Conservation (phyloP, 1,140 invertebrate genomes). For the Tribolium castaneum region DNA sequence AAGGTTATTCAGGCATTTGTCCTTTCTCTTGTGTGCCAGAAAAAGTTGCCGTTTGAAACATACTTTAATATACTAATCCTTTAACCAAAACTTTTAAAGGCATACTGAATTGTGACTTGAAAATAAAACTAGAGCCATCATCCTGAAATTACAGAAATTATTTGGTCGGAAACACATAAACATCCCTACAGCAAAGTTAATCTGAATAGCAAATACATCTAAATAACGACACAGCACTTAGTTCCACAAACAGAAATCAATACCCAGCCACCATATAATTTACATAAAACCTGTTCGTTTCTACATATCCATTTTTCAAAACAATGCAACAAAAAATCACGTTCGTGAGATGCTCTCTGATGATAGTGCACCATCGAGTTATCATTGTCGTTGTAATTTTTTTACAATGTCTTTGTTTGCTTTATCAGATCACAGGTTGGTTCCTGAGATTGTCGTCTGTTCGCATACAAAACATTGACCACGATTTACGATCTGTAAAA, state of each 20-base stretch:
- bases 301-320: constrained; percentile 5
- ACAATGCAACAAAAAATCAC: neutral
- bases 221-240: constrained; percentile 34
- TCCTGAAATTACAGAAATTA: constrained; percentile 13
- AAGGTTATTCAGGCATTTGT: too few relatives aligned
- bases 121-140: constrained; percentile 4
- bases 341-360: constrained; percentile 3
- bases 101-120: neutral
- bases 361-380: constrained; percentile 14
- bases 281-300: constrained; percentile 30
- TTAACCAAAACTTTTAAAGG: neutral
- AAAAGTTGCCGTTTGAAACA: too few relatives aligned
- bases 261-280: constrained; percentile 28
- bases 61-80: too few relatives aligned
- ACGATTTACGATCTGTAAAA: constrained; percentile 16
- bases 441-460: constrained; percentile 6
- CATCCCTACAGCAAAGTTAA: constrained; percentile 32
- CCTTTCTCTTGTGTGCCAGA: too few relatives aligned
- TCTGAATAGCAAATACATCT: constrained; percentile 39
- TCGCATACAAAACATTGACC: neutral
- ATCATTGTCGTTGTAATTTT: constrained; percentile 25
- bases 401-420: constrained; percentile 4
- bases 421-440: constrained; percentile 10
- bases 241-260: constrained; percentile 40
- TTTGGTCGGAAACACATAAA: constrained; percentile 32